phyloP scores from a whole-genome alignment of 2,113 vertebrate genomes.

The human (Homo sapiens) region GRCh38 chr13:27418501-27419000 shows the following conservation, averaged over 20 bases:
- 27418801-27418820: neutral
- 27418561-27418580: neutral
- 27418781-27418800: neutral
- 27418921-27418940: neutral
- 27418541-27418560: neutral
- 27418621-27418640: neutral
- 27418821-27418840: neutral
- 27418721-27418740: neutral
- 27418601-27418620: neutral
- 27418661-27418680: neutral
- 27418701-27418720: neutral
- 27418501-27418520: neutral
- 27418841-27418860: neutral
- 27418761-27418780: neutral
- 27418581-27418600: neutral
- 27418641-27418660: neutral
- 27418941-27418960: neutral
- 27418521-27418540: neutral
- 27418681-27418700: neutral
- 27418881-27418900: neutral
- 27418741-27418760: neutral
- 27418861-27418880: neutral
- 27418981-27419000: neutral
- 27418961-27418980: neutral
- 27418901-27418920: neutral